Evolutionary conservation across 2,888 invertebrate genomes (phyloP).

Genomic region (Chirona hameri): DNA sequence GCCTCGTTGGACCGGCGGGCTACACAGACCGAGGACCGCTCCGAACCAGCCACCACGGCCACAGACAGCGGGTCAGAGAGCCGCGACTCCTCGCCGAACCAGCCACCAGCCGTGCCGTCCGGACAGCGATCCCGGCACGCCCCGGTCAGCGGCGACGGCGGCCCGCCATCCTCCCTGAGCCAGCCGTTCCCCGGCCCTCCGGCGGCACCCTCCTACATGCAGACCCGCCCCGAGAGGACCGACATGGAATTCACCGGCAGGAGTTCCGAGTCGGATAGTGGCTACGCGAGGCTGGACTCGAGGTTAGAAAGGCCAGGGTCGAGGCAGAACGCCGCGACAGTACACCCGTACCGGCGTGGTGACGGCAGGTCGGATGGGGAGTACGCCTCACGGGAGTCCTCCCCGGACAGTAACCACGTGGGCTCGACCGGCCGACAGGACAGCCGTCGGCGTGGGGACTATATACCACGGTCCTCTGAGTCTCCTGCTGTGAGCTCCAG

Average conservation of each 20-base stretch:
- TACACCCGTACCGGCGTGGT: neutral
- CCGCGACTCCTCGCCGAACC: conserved; percentile 45
- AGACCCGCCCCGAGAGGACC: neutral
- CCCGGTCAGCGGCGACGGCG: neutral
- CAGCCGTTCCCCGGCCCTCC: conserved; percentile 37
- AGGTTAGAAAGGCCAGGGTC: neutral
- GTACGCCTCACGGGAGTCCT: neutral
- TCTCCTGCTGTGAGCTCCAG: neutral
- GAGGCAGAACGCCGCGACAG: neutral
- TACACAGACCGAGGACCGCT: conserved; percentile 38
- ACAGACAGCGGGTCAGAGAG: conserved; percentile 43
- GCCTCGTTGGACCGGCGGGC: conserved; percentile 34
- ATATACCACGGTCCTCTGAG: neutral
- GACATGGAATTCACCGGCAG: neutral
- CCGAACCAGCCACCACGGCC: conserved; percentile 29
- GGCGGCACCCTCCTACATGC: conserved; percentile 32
- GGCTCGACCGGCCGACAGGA: neutral
- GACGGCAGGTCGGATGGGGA: neutral
- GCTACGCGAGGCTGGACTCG: neutral
- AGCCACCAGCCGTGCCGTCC: conserved; percentile 40
- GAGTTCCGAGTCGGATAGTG: neutral
- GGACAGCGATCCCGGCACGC: neutral
- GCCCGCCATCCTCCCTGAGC: neutral
- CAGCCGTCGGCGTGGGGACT: neutral
- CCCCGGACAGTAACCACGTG: neutral